phyloP scores from a whole-genome alignment of 2,888 invertebrate genomes.

The Fragum fragum region DNA sequence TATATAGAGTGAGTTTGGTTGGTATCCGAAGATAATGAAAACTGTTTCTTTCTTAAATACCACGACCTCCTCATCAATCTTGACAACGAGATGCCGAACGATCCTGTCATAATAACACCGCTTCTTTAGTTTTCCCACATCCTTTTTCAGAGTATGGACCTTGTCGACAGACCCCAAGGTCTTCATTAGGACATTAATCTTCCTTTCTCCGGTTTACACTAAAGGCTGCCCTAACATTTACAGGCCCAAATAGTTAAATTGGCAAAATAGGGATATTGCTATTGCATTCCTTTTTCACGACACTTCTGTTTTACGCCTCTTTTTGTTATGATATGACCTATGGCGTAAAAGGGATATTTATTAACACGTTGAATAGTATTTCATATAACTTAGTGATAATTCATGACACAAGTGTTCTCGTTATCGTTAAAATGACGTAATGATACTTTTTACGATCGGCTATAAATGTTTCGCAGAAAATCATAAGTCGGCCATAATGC shows the following conservation, averaged over 20 bases:
- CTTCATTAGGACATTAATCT: slow-evolving; percentile 35
- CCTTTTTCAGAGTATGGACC: slow-evolving; percentile 8
- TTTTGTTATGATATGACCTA: too few species aligned
- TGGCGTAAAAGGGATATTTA: too few species aligned
- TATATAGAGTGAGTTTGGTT: neutral
- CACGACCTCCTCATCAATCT: slow-evolving; percentile 22
- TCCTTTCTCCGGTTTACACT: slow-evolving; percentile 1
- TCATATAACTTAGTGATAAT: too few species aligned
- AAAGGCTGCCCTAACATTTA: slow-evolving; percentile 61
- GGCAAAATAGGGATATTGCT: too few species aligned
- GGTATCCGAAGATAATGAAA: neutral
- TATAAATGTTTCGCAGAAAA: too few species aligned
- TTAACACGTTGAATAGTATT: too few species aligned
- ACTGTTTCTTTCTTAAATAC: neutral
- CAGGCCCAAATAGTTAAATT: slow-evolving; percentile 60
- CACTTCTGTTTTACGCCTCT: too few species aligned
- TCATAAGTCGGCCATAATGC: too few species aligned
- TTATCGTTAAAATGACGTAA: too few species aligned
- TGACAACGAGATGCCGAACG: neutral
- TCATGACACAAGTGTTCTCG: too few species aligned
- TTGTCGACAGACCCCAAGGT: slow-evolving; percentile 17
- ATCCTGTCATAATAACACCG: slow-evolving; percentile 7
- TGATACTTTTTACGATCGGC: too few species aligned
- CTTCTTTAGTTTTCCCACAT: neutral
- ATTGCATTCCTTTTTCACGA: too few species aligned